Percentiles rank a stretch among this genome's conserved stretches.
Evolutionary conservation across 2,113 vertebrate genomes (phyloP).

Genomic region (Platysteira castanea): DNA sequence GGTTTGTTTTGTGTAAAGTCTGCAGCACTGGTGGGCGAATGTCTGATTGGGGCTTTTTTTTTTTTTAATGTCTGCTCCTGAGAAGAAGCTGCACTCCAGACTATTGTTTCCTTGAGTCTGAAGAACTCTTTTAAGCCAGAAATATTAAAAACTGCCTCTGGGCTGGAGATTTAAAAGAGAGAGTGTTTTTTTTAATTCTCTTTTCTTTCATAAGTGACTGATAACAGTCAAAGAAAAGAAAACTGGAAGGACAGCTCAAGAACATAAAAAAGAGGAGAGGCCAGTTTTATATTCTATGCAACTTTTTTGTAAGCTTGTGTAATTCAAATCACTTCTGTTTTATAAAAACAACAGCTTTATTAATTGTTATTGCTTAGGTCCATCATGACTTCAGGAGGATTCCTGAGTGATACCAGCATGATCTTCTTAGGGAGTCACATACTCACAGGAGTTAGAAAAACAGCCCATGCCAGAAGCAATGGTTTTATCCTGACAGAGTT

Average conservation of each 20-base stretch:
- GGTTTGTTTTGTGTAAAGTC: conserved; percentile 56
- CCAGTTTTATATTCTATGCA: not conserved
- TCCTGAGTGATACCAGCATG: not conserved
- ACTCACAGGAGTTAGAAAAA: not conserved
- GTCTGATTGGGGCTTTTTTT: not conserved
- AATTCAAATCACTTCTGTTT: not conserved
- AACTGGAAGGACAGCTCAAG: not conserved
- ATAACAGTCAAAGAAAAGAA: not conserved
- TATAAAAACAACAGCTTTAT: not conserved
- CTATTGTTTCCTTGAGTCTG: conserved; percentile 29
- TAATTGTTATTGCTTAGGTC: not conserved
- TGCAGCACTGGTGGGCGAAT: conserved; percentile 6
- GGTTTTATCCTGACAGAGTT: not conserved
- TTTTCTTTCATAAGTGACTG: not conserved
- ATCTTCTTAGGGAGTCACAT: not conserved
- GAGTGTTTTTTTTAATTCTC: not conserved
- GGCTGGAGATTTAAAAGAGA: not conserved
- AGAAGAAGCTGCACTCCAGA: conserved; percentile 25
- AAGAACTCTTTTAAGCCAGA: conserved; percentile 9
- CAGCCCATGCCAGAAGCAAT: not conserved
- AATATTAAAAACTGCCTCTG: conserved; percentile 12
- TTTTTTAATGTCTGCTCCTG: conserved; percentile 7
- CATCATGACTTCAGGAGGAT: not conserved
- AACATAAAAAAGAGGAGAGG: not conserved
- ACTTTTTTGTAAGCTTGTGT: not conserved